Conservation (phyloP, 2,888 invertebrate genomes). For the Agrochola circellaris region DNA sequence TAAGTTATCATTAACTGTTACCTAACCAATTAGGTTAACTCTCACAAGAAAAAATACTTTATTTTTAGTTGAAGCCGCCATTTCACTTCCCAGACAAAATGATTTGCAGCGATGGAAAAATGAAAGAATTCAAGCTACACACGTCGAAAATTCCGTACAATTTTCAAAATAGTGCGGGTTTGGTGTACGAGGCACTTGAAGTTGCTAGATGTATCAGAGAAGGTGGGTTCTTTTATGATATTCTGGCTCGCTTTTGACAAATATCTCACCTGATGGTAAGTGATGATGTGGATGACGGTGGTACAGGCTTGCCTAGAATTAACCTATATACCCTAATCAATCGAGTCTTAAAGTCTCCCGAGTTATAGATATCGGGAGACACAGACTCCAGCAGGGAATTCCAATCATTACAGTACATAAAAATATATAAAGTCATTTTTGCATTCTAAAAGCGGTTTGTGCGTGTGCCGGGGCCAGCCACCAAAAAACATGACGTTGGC, state of each 20-base stretch:
- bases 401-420: too few relatives aligned
- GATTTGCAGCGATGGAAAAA: slow-evolving; percentile 85
- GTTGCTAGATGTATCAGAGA: slow-evolving; percentile 92
- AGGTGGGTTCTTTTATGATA: slow-evolving; percentile 70
- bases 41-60: neutral
- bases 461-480: neutral
- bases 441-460: neutral
- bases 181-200: slow-evolving; percentile 94
- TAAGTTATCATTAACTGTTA: neutral
- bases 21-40: neutral
- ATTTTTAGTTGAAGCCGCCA: slow-evolving; percentile 81
- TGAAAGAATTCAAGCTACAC: slow-evolving; percentile 91
- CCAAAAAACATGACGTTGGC: neutral
- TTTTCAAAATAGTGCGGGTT: slow-evolving; percentile 93
- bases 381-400: too few relatives aligned
- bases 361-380: too few relatives aligned
- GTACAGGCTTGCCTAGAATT: neutral
- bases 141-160: slow-evolving; percentile 88
- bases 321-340: too few relatives aligned
- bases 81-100: slow-evolving; percentile 93
- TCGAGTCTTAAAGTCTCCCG: too few relatives aligned
- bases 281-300: neutral
- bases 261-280: neutral
- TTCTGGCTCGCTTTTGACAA: neutral
- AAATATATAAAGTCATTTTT: too few relatives aligned